Conservation (phyloP, 2,113 vertebrate genomes). For the Syngnathus scovelli region DNA sequence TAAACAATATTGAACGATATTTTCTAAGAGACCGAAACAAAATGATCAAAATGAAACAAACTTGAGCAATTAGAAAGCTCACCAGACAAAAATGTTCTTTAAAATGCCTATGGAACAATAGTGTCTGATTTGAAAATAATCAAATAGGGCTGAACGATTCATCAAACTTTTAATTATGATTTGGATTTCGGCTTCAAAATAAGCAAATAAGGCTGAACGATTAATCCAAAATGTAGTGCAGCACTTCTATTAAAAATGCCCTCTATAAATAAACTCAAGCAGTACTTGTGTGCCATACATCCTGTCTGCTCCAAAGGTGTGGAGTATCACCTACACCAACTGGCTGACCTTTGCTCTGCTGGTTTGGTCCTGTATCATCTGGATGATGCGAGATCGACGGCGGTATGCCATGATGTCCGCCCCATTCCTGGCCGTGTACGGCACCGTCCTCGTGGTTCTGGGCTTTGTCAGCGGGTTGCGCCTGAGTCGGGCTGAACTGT, state of each 20-base stretch:
- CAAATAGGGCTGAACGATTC: background rate
- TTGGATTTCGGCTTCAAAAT: background rate
- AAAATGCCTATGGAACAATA: background rate
- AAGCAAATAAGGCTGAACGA: background rate
- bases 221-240: no score
- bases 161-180: no score
- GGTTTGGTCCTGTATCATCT: constrained; percentile 75
- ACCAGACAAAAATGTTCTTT: background rate
- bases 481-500: constrained; percentile 68
- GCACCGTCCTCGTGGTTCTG: constrained; percentile 71
- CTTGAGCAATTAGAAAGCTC: background rate
- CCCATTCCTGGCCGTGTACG: constrained; percentile 74
- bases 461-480: constrained; percentile 72
- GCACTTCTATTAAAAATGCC: no score
- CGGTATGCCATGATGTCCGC: constrained; percentile 75
- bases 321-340: constrained; percentile 74
- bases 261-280: background rate
- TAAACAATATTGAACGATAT: background rate
- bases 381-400: constrained; percentile 72
- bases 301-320: constrained; percentile 47
- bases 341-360: constrained; percentile 73
- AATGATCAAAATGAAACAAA: background rate
- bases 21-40: background rate
- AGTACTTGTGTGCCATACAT: background rate
- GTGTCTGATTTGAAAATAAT: background rate